A percentile compares a stretch with the other conserved stretches of the same genome.
phyloP scores from a whole-genome alignment of 2,113 vertebrate genomes.

The Nibea coibor region DNA sequence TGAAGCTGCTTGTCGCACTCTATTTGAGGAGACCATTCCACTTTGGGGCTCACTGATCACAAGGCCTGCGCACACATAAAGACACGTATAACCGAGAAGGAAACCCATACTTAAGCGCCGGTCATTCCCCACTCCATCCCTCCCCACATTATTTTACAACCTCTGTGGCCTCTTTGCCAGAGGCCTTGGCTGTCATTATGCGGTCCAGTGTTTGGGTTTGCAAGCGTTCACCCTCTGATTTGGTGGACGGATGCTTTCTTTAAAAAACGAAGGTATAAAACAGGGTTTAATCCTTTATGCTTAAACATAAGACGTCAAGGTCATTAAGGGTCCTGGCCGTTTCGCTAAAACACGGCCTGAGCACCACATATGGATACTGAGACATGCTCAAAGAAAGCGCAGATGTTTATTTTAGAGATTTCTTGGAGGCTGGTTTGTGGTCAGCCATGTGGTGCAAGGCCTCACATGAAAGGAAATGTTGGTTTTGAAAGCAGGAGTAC shows the following conservation, averaged over 20 bases:
- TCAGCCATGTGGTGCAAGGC: constrained; percentile 76
- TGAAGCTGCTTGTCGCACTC: constrained; percentile 57
- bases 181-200: constrained; percentile 83
- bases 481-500: constrained; percentile 69
- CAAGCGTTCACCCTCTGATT: constrained; percentile 76
- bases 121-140: constrained; percentile 59
- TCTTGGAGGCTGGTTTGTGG: constrained; percentile 79
- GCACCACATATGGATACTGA: constrained; percentile 68
- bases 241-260: constrained; percentile 68
- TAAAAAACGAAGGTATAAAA: constrained; percentile 71
- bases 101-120: constrained; percentile 76
- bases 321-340: constrained; percentile 62
- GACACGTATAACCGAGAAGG: constrained; percentile 63
- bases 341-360: constrained; percentile 38
- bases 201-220: constrained; percentile 77
- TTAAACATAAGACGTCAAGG: constrained; percentile 65
- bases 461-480: constrained; percentile 79
- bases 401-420: constrained; percentile 83
- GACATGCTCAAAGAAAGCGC: constrained; percentile 69
- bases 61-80: constrained; percentile 68
- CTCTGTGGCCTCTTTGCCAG: constrained; percentile 70
- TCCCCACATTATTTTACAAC: constrained; percentile 69
- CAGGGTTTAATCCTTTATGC: constrained; percentile 65
- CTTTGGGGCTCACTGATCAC: constrained; percentile 66
- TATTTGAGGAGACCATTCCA: constrained; percentile 64